These are phyloP conservation scores for Aphodius sticticus DNA, from an alignment of 2,888 invertebrate species.

Conservation along the genomic window DNA sequence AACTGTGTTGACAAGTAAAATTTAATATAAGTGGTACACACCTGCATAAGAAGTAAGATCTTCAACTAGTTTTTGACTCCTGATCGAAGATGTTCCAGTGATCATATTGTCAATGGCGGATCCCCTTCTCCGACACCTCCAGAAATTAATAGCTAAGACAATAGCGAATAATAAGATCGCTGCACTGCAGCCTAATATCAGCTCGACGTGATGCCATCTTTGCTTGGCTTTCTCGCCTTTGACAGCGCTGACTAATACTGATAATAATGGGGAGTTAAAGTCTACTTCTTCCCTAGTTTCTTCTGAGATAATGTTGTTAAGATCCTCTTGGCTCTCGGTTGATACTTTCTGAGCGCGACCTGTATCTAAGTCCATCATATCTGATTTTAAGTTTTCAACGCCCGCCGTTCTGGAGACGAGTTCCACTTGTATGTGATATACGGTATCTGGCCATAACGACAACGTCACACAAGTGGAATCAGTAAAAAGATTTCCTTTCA, in stretches of 20 bases:
- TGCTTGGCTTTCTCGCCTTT: conserved; percentile 67
- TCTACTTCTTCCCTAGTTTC: conserved; percentile 57
- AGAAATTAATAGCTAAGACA: conserved; percentile 64
- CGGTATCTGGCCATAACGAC: conserved; percentile 81
- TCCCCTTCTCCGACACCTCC: conserved; percentile 67
- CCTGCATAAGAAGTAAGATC: conserved; percentile 61
- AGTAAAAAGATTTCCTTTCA: conserved; percentile 83
- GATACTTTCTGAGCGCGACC: conserved; percentile 71
- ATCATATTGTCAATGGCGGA: conserved; percentile 64
- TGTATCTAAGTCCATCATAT: conserved; percentile 72
- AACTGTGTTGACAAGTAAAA: background rate
- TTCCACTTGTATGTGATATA: conserved; percentile 83
- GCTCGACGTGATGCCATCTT: conserved; percentile 65
- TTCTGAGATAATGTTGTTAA: conserved; percentile 61
- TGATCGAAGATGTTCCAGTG: conserved; percentile 67
- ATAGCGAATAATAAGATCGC: conserved; percentile 63
- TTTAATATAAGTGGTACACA: conserved; percentile 35
- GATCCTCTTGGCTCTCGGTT: conserved; percentile 70
- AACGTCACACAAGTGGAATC: conserved; percentile 81
- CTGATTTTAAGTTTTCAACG: conserved; percentile 69
- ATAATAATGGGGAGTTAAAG: conserved; percentile 64
- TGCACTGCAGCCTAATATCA: conserved; percentile 68
- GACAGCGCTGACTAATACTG: conserved; percentile 70
- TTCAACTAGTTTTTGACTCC: conserved; percentile 69
- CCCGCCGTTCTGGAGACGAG: conserved; percentile 69